Evolutionary conservation across 2,797 vertebrate genomes (phyloP).

Genomic region (Propithecus perrieri): DNA sequence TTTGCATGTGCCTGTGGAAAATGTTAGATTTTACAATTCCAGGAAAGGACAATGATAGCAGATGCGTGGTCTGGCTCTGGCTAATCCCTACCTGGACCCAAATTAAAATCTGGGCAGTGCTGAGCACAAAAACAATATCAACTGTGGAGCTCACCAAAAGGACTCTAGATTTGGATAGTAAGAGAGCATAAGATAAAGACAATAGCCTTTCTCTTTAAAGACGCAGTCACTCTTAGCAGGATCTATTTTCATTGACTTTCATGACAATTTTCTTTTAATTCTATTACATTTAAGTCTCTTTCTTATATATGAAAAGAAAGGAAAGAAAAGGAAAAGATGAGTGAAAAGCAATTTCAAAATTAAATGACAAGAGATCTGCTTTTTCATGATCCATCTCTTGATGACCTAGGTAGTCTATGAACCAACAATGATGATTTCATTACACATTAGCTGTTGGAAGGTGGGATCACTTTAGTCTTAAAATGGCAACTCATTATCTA

Average conservation of each 20-base stretch:
- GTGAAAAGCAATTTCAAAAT: background rate
- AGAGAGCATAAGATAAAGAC: background rate
- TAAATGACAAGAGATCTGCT: background rate
- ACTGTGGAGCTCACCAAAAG: background rate
- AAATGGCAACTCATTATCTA: background rate
- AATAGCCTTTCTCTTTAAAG: background rate
- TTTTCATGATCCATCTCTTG: background rate
- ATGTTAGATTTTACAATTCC: background rate
- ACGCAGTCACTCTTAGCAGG: background rate
- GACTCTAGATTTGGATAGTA: background rate
- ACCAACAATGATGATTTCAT: background rate
- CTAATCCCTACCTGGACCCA: background rate
- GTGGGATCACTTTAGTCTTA: background rate
- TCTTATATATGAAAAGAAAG: background rate
- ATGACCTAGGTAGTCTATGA: background rate
- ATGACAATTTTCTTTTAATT: background rate
- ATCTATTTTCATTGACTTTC: conserved; percentile 24
- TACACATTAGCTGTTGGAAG: background rate
- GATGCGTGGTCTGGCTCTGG: background rate
- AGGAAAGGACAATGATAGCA: background rate
- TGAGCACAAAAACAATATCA: background rate
- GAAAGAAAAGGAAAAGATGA: background rate
- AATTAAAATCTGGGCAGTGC: background rate
- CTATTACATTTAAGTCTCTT: background rate
- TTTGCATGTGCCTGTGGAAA: background rate